Base-by-base conservation (phyloP, 2,888 invertebrate genomes). In the Exephanes ischioxanthus region DNA sequence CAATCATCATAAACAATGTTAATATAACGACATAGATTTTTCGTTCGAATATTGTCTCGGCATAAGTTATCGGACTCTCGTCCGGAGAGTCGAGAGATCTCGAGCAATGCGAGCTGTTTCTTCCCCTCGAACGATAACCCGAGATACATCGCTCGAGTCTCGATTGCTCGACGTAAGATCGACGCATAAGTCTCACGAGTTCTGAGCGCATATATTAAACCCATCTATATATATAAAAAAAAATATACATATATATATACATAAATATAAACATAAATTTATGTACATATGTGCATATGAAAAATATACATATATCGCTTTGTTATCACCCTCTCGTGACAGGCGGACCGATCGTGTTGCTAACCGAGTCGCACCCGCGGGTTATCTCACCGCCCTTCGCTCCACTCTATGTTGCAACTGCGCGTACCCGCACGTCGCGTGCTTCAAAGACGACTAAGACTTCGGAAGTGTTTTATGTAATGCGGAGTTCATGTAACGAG, bases 271-370 rank as follows among this genome's bases (percentile, higher is more conserved):
- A 45, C 45, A 22, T 22, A 51, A 6, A 67, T 66, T 22, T 66
- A 53, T 33, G 33, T 33, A 22, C 41, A 53, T 22, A 58, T 48
- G 61, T 61, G 41, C 48, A 37, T 67, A 63, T 55, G 55, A 53
- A 33, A 67, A 7, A 75, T 70, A 68, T 51, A 51, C 71, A 87
- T 77, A 85, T 86, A 87, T 84, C 81, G 86, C 86, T 51, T 86
- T 81, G 89, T 90, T 91, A 91, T 91, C 91, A 85, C 75, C 83
- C 89, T 88, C 89, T 90, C 88, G 87, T 89, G 88, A 89, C 85
- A 89, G 88, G 89, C 87, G 87, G 76, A 88, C 81, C 81, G 86
- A 86, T 88, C 87, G 86, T 88, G 88, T 88, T 89, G 88, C 88
- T 87, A 89, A 86, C 86, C 89, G 89, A 88, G 87, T 73, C 83